A percentile compares a stretch with the other conserved stretches of the same genome.
These are phyloP conservation scores for Cydia strobilella DNA, from an alignment of 1,140 invertebrate genomes.

Conservation along the genomic window DNA sequence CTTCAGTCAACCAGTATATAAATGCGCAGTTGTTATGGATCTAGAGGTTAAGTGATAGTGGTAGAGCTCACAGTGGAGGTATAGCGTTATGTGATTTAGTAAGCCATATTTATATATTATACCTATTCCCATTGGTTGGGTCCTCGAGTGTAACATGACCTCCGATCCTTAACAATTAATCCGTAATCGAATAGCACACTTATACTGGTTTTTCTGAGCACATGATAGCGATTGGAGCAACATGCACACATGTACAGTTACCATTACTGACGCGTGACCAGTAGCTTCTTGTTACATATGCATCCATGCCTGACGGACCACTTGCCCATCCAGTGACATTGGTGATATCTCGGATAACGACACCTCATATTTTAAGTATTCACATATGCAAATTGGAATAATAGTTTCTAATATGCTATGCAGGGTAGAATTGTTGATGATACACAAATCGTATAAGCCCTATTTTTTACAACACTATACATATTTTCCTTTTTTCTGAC, in stretches of 20 bases:
- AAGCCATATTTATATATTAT: background rate
- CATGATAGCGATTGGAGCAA: background rate
- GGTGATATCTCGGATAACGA: background rate
- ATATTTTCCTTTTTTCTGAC: too few species aligned
- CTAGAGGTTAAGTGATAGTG: background rate
- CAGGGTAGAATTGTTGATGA: background rate
- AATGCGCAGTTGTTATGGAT: background rate
- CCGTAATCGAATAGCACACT: background rate
- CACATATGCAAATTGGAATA: constrained; percentile 11
- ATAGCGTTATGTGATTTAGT: background rate
- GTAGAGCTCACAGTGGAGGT: background rate
- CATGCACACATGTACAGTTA: constrained; percentile 1
- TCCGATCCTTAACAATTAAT: background rate
- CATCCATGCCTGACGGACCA: constrained; percentile 8
- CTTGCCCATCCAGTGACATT: constrained; percentile 13
- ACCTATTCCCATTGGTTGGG: background rate
- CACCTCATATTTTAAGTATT: constrained; percentile 5
- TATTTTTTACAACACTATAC: background rate
- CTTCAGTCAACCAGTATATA: constrained; percentile 22
- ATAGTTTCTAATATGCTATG: background rate
- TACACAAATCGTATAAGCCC: background rate
- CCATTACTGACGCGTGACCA: constrained; percentile 13
- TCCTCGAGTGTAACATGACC: background rate
- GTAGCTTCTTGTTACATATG: constrained; percentile 7
- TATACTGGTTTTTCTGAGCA: background rate